Conservation (phyloP, 2,888 invertebrate species). For the Cheilosia vernalis region DNA sequence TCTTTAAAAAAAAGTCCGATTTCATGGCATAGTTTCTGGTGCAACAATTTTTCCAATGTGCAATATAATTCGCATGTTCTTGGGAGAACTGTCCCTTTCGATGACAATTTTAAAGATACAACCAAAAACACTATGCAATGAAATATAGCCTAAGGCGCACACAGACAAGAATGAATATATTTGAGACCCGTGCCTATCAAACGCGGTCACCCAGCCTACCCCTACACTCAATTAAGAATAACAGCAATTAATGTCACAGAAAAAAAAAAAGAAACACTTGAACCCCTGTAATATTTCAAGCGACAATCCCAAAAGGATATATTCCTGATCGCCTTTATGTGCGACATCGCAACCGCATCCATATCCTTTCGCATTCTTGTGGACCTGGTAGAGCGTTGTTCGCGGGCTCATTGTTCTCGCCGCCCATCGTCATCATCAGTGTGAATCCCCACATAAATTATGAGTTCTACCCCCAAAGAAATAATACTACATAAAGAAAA, state of each 20-base stretch:
- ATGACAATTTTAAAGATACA: too few relatives aligned
- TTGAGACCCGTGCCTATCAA: not conserved
- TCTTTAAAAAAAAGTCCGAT: too few relatives aligned
- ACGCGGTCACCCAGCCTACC: not conserved
- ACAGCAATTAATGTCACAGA: constrained; percentile 7
- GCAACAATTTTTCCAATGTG: too few relatives aligned
- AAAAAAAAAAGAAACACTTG: not conserved
- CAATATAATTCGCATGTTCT: too few relatives aligned
- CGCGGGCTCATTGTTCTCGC: constrained; percentile 16
- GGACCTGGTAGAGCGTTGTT: not conserved
- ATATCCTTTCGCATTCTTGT: constrained; percentile 3
- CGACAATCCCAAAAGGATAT: constrained; percentile 27
- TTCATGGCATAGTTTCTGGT: too few relatives aligned
- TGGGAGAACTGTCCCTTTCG: too few relatives aligned
- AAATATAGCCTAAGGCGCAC: too few relatives aligned
- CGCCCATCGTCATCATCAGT: constrained; percentile 59
- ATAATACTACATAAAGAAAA: constrained; percentile 61
- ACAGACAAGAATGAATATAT: too few relatives aligned
- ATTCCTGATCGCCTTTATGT: constrained; percentile 23
- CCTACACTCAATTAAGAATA: constrained; percentile 10
- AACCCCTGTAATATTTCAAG: not conserved
- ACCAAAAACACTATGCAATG: too few relatives aligned
- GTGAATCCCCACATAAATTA: constrained; percentile 68
- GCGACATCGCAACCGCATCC: constrained; percentile 14
- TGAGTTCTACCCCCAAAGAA: constrained; percentile 53